phyloP scores from a whole-genome alignment of 2,888 invertebrate genomes.

The Drosophila bunnanda region DNA sequence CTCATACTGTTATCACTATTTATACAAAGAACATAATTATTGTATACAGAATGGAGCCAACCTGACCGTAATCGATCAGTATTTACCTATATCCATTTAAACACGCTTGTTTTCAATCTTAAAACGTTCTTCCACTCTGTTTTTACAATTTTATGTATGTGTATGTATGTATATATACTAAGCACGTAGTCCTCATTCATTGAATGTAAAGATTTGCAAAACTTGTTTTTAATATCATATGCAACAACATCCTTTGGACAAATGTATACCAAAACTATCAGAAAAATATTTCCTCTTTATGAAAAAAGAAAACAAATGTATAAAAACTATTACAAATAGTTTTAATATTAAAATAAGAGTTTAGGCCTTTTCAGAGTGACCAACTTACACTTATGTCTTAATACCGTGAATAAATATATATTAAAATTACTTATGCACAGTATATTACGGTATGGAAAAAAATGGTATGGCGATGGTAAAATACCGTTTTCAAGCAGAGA shows the following conservation, averaged over 20 bases:
- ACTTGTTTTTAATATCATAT: neutral
- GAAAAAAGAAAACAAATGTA: neutral
- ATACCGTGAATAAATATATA: neutral
- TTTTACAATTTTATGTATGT: neutral
- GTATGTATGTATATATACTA: conserved; percentile 7
- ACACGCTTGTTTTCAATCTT: neutral
- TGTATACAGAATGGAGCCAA: neutral
- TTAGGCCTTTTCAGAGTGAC: neutral
- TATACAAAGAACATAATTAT: neutral
- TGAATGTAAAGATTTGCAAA: neutral
- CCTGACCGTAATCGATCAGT: neutral
- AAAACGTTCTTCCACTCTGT: neutral
- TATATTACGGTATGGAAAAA: too few relatives aligned
- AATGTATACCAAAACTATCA: neutral
- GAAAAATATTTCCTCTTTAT: too few relatives aligned
- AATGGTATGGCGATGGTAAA: too few relatives aligned
- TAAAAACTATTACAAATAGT: neutral
- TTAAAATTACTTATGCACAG: too few relatives aligned
- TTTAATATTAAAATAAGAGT: conserved; percentile 1
- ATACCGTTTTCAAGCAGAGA: too few relatives aligned
- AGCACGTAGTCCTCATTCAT: neutral
- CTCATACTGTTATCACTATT: neutral
- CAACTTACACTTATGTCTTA: neutral
- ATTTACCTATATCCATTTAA: neutral
- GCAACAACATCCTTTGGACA: neutral